Base-by-base conservation (phyloP, 2,113 vertebrate genomes). In the Gasterosteus nipponicus region DNA sequence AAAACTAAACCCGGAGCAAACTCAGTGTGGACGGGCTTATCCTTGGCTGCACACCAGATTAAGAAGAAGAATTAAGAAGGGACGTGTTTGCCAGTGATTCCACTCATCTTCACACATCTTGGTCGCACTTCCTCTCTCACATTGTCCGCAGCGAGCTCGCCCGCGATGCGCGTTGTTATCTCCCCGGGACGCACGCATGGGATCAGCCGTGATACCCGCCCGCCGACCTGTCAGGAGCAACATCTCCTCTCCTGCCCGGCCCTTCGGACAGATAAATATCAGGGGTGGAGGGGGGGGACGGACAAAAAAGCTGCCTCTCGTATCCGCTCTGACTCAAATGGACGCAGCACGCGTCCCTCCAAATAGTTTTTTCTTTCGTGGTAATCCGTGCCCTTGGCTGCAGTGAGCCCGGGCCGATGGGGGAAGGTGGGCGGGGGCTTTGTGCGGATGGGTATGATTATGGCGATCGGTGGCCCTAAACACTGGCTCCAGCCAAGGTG, bases 391-490 rank as follows among this genome's bases (percentile, higher is more conserved):
- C 73, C 79, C 82, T 86, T 83, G 81, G 68, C 60, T 71, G 81
- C 49, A 51, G 51, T 7, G 22, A 66, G 46, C 58, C 46, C 26
- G 33, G 73, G 51, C 66, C 39, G 64, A 53, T 56, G 64, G 58
- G n/a, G 19, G 47, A 26, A 26, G 46, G 16, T 11, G 51, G n/a
- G 51, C 9, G 51, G 51, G 62, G 78, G 57, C 44, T 73, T 62
- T 73, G 77, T 74, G 70, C 31, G 68, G 75, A 84, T 80, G 62
- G 81, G 77, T 83, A 75, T 87, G 76, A 92, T 90, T 89, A 90
- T 84, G 78, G 83, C 79, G 67, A 73, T 84, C 6, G 31, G 56
- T 86, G 65, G 73, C 78, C 74, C 51, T 86, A 87, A 89, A 79
- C 76, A 75, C 76, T 8, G 67, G 42, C 84, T 86, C 53, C 64